These are phyloP conservation scores for Tubiluchus corallicola DNA, from an alignment of 2,888 invertebrate species.

Conservation along the genomic window DNA sequence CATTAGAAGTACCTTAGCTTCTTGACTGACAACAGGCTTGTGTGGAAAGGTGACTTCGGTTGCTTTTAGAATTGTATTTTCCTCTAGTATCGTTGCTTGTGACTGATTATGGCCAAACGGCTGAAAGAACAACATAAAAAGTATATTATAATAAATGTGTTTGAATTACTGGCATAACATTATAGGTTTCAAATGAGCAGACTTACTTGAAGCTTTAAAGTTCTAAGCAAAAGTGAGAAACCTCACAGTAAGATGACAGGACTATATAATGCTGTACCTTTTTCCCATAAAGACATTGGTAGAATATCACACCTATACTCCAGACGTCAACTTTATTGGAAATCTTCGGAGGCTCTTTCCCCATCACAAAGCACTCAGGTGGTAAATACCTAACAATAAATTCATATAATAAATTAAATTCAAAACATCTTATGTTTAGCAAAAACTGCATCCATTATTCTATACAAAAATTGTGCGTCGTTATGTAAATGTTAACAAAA, in stretches of 20 bases:
- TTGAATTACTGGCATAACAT: too few species aligned
- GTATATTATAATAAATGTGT: too few species aligned
- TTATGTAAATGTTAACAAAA: too few species aligned
- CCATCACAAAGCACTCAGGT: conserved; percentile 98
- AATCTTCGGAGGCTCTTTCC: conserved; percentile 98
- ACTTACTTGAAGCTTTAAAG: too few species aligned
- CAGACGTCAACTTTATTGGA: conserved; percentile 99
- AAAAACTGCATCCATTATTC: too few species aligned
- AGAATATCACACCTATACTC: conserved; percentile 99
- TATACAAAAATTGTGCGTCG: too few species aligned
- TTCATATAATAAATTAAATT: too few species aligned
- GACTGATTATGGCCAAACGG: conserved; percentile 88
- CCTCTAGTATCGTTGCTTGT: conserved; percentile 97
- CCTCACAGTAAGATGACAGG: too few species aligned
- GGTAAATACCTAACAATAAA: conserved; percentile 75
- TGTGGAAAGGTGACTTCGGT: conserved; percentile 97
- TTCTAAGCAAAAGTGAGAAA: too few species aligned
- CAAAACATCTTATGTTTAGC: too few species aligned
- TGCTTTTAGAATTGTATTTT: conserved; percentile 97
- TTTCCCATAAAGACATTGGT: conserved; percentile 98
- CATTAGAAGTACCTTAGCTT: conserved; percentile 87
- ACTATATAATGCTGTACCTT: too few species aligned
- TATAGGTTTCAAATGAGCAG: too few species aligned
- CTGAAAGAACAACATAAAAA: conserved; percentile 23
- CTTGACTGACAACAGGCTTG: conserved; percentile 92